Conservation (phyloP, 2,113 vertebrate genomes). For the Columbina picui region DNA sequence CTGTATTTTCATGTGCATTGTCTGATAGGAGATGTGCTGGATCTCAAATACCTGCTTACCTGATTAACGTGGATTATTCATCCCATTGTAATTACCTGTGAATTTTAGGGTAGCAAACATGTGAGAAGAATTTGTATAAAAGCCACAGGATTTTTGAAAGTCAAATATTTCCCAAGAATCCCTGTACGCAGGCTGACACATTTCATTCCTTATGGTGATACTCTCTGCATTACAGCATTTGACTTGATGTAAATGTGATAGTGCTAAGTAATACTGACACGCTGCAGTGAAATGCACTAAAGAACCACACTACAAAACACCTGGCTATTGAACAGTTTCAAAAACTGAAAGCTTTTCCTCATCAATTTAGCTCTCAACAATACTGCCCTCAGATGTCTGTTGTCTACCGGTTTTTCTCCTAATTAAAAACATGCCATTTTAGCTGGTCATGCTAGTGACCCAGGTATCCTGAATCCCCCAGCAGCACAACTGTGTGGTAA, state of each 20-base stretch:
- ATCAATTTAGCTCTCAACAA: constrained; percentile 35
- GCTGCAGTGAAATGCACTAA: constrained; percentile 51
- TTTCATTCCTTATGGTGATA: constrained; percentile 65
- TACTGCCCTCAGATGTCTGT: constrained; percentile 19
- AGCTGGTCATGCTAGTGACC: neutral
- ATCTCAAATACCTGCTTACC: constrained; percentile 71
- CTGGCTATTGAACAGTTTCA: constrained; percentile 54
- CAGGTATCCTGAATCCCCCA: neutral
- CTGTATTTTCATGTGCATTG: constrained; percentile 61
- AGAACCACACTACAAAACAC: constrained; percentile 63
- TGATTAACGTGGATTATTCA: constrained; percentile 75
- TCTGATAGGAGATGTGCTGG: constrained; percentile 68
- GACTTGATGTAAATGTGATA: constrained; percentile 65
- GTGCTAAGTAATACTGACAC: constrained; percentile 62
- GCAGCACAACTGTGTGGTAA: neutral
- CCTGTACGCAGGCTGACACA: constrained; percentile 53
- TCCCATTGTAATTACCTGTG: constrained; percentile 71
- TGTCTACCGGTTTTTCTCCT: constrained; percentile 10
- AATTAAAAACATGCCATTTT: constrained; percentile 5
- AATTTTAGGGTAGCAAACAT: constrained; percentile 74
- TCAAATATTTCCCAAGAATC: constrained; percentile 72
- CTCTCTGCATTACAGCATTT: constrained; percentile 57
- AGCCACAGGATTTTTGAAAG: constrained; percentile 68
- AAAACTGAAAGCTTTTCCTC: constrained; percentile 60
- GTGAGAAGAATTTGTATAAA: constrained; percentile 72